phyloP scores from a whole-genome alignment of 2,797 vertebrate genomes.

The Enteromius treurensis region DNA sequence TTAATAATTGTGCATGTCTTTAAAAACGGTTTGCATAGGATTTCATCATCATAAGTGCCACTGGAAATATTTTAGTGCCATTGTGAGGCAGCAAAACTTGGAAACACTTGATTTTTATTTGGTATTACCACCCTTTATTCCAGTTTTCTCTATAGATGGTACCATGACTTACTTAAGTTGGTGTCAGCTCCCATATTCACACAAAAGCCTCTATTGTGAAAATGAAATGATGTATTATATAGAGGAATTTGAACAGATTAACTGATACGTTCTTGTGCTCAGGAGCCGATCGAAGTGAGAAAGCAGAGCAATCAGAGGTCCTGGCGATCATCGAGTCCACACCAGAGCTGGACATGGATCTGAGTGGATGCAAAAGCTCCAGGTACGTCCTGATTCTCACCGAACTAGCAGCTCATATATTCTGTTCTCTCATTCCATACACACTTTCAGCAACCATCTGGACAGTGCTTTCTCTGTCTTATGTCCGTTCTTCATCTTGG shows the following conservation, averaged over 20 bases:
- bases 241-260: background rate
- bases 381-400: slow-evolving; percentile 76
- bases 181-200: background rate
- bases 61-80: background rate
- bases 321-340: slow-evolving; percentile 98
- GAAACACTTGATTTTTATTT: background rate
- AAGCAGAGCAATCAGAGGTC: slow-evolving; percentile 91
- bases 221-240: background rate
- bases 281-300: slow-evolving; percentile 78
- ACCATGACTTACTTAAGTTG: background rate
- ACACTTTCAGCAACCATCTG: background rate
- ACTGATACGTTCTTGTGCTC: background rate
- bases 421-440: background rate
- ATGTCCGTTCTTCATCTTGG: background rate
- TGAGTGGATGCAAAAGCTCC: slow-evolving; percentile 86
- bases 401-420: background rate
- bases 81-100: background rate
- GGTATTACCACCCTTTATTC: background rate
- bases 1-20: background rate
- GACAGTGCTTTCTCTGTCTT: background rate
- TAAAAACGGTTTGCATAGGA: background rate
- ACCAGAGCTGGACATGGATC: slow-evolving; percentile 95
- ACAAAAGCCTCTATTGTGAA: background rate
- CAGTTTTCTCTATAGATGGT: background rate
- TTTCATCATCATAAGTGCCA: background rate